phyloP scores from a whole-genome alignment of 2,797 vertebrate genomes.

The Myioborus miniatus region DNA sequence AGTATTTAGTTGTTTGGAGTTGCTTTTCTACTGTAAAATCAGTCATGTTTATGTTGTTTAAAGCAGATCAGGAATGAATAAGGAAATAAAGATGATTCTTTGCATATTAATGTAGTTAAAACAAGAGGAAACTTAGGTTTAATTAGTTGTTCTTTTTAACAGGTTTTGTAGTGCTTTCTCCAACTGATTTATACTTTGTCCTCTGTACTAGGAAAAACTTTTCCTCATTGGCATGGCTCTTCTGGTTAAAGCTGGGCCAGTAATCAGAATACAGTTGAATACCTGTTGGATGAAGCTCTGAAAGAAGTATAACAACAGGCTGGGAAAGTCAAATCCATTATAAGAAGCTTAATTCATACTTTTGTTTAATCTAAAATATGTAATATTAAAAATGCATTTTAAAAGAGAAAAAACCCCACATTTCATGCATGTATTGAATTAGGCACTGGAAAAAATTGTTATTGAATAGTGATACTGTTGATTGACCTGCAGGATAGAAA shows the following conservation, averaged over 20 bases:
- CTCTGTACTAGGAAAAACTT: neutral
- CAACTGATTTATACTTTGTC: neutral
- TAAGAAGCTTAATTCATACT: neutral
- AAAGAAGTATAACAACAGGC: neutral
- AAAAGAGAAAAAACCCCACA: fast-evolving
- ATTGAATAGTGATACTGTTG: neutral
- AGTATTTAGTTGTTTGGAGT: neutral
- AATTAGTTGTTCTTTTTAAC: neutral
- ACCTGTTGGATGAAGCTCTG: neutral
- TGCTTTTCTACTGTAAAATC: neutral
- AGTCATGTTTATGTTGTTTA: neutral
- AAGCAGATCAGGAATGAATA: neutral
- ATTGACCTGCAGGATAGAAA: neutral
- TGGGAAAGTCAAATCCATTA: neutral
- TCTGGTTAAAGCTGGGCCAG: neutral
- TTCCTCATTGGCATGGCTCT: neutral
- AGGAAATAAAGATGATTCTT: neutral
- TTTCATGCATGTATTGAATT: neutral
- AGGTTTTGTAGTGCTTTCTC: neutral
- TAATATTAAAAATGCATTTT: neutral
- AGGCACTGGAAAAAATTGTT: neutral
- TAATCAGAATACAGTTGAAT: neutral
- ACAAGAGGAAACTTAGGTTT: neutral
- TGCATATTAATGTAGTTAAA: neutral
- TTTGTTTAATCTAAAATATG: neutral